These are phyloP conservation scores for Adelges cooleyi DNA, from an alignment of 1,140 invertebrate genomes.

Conservation along the genomic window DNA sequence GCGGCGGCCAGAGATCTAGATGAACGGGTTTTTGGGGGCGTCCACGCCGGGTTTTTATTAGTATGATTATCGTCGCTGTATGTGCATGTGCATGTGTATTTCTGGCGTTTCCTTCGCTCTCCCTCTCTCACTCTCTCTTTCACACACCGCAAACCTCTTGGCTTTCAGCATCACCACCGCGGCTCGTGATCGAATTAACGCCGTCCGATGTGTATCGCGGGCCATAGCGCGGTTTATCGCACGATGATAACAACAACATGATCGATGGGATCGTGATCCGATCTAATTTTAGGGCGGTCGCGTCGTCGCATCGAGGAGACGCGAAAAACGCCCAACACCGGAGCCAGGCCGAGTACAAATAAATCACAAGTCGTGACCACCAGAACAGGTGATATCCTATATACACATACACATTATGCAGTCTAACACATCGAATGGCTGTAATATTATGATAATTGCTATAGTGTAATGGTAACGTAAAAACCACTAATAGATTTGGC, in stretches of 20 bases:
- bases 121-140: no score
- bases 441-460: background rate
- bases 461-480: background rate
- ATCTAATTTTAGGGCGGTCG: conserved; percentile 21
- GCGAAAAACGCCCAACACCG: background rate
- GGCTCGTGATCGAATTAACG: no score
- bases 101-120: no score
- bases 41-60: conserved; percentile 15
- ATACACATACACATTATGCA: no score
- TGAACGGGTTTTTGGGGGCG: conserved; percentile 5
- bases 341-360: background rate
- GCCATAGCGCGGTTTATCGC: background rate
- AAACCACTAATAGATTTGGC: conserved; percentile 17
- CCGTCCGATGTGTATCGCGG: background rate
- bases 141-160: no score
- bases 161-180: no score
- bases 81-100: background rate
- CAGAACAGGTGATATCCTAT: no score
- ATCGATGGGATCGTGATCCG: conserved; percentile 24
- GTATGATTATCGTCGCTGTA: background rate
- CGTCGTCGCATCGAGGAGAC: background rate
- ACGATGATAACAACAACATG: background rate
- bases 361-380: conserved; percentile 22
- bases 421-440: no score
- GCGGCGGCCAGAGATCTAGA: background rate